These are phyloP conservation scores for Cantharis rustica DNA, from an alignment of 2,888 invertebrate genomes.

Conservation along the genomic window DNA sequence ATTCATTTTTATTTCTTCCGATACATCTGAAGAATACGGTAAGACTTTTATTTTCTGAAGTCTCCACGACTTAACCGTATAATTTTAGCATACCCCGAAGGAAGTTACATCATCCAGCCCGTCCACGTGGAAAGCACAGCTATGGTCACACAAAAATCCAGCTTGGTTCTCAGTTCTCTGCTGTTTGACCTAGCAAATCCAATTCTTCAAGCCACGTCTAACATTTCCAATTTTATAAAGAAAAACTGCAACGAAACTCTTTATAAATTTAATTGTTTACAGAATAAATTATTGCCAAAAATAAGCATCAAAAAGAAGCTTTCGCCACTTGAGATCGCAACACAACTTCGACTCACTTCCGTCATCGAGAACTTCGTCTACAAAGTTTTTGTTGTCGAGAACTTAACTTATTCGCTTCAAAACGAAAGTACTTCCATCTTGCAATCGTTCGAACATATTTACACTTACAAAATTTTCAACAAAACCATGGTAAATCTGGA, in stretches of 20 bases:
- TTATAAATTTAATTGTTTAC: constrained; percentile 46
- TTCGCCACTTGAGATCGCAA: constrained; percentile 21
- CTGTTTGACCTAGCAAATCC: constrained; percentile 51
- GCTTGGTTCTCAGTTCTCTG: constrained; percentile 46
- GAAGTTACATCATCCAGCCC: constrained; percentile 48
- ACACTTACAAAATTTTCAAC: constrained; percentile 47
- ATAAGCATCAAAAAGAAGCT: constrained; percentile 14
- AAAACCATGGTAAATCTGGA: constrained; percentile 42
- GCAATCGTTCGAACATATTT: constrained; percentile 43
- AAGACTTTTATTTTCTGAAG: not conserved
- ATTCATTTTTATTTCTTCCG: constrained; percentile 30
- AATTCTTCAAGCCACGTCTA: constrained; percentile 42
- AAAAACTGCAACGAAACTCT: constrained; percentile 47
- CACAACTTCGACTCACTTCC: constrained; percentile 46
- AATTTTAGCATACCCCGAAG: constrained; percentile 47
- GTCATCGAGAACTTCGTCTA: constrained; percentile 47
- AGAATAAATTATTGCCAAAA: constrained; percentile 31
- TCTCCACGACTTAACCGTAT: not conserved
- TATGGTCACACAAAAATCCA: constrained; percentile 34
- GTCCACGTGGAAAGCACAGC: constrained; percentile 40
- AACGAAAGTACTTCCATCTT: constrained; percentile 32
- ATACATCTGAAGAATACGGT: constrained; percentile 19
- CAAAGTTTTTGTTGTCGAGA: constrained; percentile 41
- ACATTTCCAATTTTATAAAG: constrained; percentile 39
- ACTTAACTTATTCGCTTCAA: constrained; percentile 3